Evolutionary conservation across 2,113 vertebrate genomes (phyloP), one percentile per base, ranked within the genome.

Genomic region (Naja naja): DNA sequence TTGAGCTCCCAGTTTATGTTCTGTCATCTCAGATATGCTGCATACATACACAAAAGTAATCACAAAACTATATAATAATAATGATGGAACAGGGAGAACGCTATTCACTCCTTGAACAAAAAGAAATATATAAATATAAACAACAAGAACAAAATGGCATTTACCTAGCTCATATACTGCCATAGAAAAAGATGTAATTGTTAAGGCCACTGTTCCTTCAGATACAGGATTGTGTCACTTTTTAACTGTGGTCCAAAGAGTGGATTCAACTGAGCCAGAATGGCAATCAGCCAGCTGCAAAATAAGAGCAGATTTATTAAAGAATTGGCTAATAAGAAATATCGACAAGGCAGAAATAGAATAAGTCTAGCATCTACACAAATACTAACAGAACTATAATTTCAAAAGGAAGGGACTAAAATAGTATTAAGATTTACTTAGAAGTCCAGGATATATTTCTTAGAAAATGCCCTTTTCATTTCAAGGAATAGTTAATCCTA

Each of bases 211-310:
- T 99, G 98, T 94, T 95, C 85, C 39, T 64, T 95, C 87, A 99
- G 98, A 95, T 99, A 99, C 98, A 98, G 98, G 97, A 99, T 98
- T 90, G 97, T 97, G 27, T 99, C 98, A 93, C 97, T 98, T 94
- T 94, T 98, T 95, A 99, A 94, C 85, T 98, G 95, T 0, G 99
- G 99, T 94, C 99, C 99, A 97, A 99, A 98, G 34, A 99, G 98
- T 4, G 99, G 99, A 97, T 99, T 99, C 93, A 99, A 97, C 27
- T 99, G 99, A 95, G 99, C 97, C 95, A 99, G 98, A 95, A 99
- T 99, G 18, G 99, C 99, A 96, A 99, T 99, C 96, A 99, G 98
- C 99, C 99, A 99, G 96, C 99, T 99, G 97, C 91, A 98, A 97
- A 94, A 96, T 30, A 96, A 93, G 74, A 93, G 96, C 45, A 96